Evolutionary conservation across 2,797 vertebrate species (phyloP), one percentile per base, ranked within the genome.

Genomic region (Xyrichtys novacula): DNA sequence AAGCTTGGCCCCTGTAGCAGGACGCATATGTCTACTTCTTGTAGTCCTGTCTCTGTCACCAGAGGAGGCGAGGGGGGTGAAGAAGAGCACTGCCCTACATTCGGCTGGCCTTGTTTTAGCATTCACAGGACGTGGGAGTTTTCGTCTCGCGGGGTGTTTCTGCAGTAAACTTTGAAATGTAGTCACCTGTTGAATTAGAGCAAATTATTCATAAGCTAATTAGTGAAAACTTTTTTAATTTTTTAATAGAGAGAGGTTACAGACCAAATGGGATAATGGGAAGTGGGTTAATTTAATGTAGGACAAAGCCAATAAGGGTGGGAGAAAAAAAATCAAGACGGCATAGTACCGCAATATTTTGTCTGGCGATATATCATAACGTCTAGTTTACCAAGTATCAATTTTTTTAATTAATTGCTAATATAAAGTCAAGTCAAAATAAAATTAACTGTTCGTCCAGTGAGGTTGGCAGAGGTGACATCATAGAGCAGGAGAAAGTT

Each of bases 201-300:
- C 46, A 59, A 84, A 80, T 76, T 67, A 83, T 76, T 81, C 67
- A 83, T 46, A 17, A 78, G 44, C 29, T 78, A 61, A 84, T 87
- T 71, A 81, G 48, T 63, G 22, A 11, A 34, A 34, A 34, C 32
- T 34, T 34, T 12, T 79, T 50, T 49, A 61, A 53, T 80, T 44
- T 62, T 59, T 56, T 63, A 57, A n/a, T 39, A 42, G 64, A 53
- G 26, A 74, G 47, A 69, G 62, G 56, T 69, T 49, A 54, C 31
- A 70, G 67, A 81, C 38, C 65, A 69, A 71, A 67, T 56, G 34
- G 71, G 55, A 75, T 64, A 55, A 46, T 19, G 65, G 40, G 56
- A 48, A 43, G 42, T 22, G 20, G 22, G n/a, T 78, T 85, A 76
- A 73, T 85, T 83, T 68, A 81, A 46, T 49, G 19, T 43, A 64